A percentile compares a stretch with the other conserved stretches of the same genome.
phyloP scores from a whole-genome alignment of 2,797 vertebrate species.

The Caiman crocodilus region DNA sequence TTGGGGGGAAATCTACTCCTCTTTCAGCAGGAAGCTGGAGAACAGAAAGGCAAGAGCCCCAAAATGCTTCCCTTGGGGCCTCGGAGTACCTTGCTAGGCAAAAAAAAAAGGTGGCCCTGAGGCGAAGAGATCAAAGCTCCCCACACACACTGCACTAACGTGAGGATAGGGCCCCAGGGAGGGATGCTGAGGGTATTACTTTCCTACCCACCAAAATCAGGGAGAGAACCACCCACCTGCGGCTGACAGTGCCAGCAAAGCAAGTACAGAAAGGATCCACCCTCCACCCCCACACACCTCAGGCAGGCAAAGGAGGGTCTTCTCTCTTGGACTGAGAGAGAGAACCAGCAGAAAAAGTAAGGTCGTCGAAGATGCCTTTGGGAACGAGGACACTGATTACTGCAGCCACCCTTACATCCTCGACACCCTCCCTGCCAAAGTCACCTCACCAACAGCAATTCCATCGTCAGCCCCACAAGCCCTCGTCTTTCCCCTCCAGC shows the following conservation, averaged over 20 bases:
- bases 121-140: background rate
- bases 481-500: background rate
- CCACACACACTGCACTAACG: background rate
- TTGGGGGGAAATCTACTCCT: background rate
- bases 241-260: background rate
- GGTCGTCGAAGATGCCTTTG: background rate
- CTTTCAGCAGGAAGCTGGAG: background rate
- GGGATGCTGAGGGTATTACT: background rate
- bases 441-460: background rate
- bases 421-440: background rate
- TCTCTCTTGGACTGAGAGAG: slow-evolving; percentile 70
- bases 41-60: background rate
- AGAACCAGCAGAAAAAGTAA: slow-evolving; percentile 72
- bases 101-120: background rate
- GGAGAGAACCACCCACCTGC: background rate
- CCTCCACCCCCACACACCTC: background rate
- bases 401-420: background rate
- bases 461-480: background rate
- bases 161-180: background rate
- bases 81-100: background rate
- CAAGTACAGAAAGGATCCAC: background rate
- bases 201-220: background rate
- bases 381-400: background rate
- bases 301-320: background rate
- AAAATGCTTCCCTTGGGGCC: too few relatives aligned